Percentiles rank a stretch among this genome's conserved stretches.
Conservation (phyloP, 2,888 invertebrate genomes). For the Acanthosoma haemorrhoidale region DNA sequence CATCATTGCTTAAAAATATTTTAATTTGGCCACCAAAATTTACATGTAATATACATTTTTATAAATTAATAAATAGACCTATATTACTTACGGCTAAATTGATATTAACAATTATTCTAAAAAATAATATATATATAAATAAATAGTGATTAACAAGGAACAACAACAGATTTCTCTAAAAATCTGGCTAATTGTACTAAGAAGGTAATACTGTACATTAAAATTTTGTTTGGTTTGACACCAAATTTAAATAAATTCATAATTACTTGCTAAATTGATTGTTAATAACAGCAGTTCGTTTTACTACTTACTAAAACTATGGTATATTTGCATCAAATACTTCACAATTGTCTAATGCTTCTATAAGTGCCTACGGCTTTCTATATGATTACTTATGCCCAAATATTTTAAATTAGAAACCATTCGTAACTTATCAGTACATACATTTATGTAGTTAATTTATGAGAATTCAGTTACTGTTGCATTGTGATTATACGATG, state of each 20-base stretch:
- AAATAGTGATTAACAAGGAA: conserved; percentile 27
- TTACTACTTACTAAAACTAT: too few species aligned
- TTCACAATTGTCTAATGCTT: too few species aligned
- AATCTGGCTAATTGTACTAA: conserved; percentile 19
- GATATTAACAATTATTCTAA: neutral
- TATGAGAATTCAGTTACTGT: too few species aligned
- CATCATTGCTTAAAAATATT: neutral
- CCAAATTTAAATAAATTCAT: neutral
- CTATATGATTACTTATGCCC: too few species aligned
- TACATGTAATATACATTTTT: conserved; percentile 20
- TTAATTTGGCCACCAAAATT: neutral
- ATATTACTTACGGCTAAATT: neutral
- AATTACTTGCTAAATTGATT: too few species aligned
- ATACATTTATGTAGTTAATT: too few species aligned
- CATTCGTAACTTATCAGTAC: too few species aligned
- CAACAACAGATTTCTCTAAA: conserved; percentile 21
- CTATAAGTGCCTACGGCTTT: too few species aligned
- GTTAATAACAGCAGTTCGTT: too few species aligned
- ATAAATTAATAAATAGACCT: neutral
- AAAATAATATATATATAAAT: neutral
- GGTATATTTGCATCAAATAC: too few species aligned
- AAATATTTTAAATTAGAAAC: too few species aligned
- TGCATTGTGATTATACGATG: too few species aligned
- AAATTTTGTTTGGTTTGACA: conserved; percentile 2
- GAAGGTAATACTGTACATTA: conserved; percentile 22